Base-by-base conservation (phyloP, 2,113 vertebrate genomes). In the Scytalopus superciliaris region DNA sequence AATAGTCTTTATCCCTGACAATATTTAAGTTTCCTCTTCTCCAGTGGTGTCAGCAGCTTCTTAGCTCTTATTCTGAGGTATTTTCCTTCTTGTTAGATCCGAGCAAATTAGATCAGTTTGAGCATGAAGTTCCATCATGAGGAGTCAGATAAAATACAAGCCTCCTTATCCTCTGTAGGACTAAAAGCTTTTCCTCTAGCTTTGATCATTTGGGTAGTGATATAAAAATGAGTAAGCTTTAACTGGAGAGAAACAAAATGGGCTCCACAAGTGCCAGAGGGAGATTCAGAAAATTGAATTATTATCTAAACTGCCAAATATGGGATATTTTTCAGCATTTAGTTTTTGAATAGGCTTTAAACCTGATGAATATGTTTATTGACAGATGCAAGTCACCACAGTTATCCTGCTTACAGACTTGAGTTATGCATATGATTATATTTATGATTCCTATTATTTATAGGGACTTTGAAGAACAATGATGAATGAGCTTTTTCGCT, bases 111-210 rank as follows among this genome's bases (percentile, higher is more conserved):
- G 62, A 89, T 91, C 66, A 47, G 40, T 85, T 72, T 89, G 62
- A 96, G 57, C 81, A 89, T 94, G 81, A 70, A 89, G 37, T 89
- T 62, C 45, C 12, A 66, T 87, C 62, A 66, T 52, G 74, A 79
- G 68, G 15, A 89, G 40, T 69, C 45, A 76, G 84, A 94, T 94
- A 89, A 94, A 93, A 84, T 78, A 60, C 0, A 1, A 87, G 28
- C 35, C 87, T 95, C 33, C 72, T 94, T 96, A 89, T 93, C 69
- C 74, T 96, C 45, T 57, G 44, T 84, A 78, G 69, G 68, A 89
- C 93, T 91, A 92, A 95, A 79, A 93, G 69, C 70, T 95, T 96
- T 94, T 92, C 66, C 63, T 95, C n/a, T 49, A 64, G 81, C 77
- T 96, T 89, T 96, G 87, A 95, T 95, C 81, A 87, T 87, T 87